Base-by-base conservation (phyloP, 2,888 invertebrate genomes). In the Cryptophagus acutangulus region DNA sequence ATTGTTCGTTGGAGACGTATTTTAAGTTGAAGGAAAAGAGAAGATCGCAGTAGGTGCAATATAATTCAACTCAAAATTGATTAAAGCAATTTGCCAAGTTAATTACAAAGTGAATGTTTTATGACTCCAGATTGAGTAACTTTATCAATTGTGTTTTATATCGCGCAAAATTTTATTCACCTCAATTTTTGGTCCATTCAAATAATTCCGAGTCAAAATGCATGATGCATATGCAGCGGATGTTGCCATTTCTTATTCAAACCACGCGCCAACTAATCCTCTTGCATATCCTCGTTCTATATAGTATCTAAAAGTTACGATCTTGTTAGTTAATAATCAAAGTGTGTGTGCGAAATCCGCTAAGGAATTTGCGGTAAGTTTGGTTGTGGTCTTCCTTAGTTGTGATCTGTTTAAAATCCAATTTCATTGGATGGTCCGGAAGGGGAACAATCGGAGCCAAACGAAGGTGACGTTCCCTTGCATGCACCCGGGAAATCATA, bases 391-490 rank as follows among this genome's bases (percentile, higher is more conserved):
- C 37, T 46, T 49, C 51, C 51, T 4, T 16, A 9, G 16, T 49
- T 46, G 51, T 49, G 56, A 62, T 62, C 59, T 55, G 55, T 61
- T 62, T 61, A 61, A 63, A 64, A 63, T 64, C 63, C 62, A 65
- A 63, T 63, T 63, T 62, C 52, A 46, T 51, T 41, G 43, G n/a
- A n/a, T n/a, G n/a, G n/a, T n/a, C 50, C 52, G 55, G 58, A 57
- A 59, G 49, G 60, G 59, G 61, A 58, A 65, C 63, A 65, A 65
- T 63, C 59, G 63, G 62, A 64, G 62, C 61, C 62, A 64, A 66
- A 65, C 61, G 64, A 65, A 65, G 63, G 62, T 63, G 65, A 66
- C 63, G 58, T 61, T 50, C 61, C 58, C 55, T 51, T 41, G 51
- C 44, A 41, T 36, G n/a, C 34, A 30, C 5, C 31, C 28, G 43